These are phyloP conservation scores for Drepana arcuata DNA, from an alignment of 1,140 invertebrate genomes.

Conservation along the genomic window DNA sequence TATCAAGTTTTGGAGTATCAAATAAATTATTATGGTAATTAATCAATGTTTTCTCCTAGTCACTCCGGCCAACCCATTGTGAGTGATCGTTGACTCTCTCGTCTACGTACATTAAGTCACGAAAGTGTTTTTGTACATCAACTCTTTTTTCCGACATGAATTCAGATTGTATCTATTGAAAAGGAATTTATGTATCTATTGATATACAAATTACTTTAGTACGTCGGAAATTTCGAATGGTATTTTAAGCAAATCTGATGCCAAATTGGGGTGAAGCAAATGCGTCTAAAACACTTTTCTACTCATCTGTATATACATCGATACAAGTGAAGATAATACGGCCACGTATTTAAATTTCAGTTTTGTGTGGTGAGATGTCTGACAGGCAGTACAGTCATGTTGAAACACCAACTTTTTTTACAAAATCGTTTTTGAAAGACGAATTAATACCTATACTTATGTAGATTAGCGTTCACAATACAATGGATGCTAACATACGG, in stretches of 20 bases:
- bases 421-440: slow-evolving; percentile 59
- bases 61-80: slow-evolving; percentile 60
- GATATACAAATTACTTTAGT: slow-evolving; percentile 7
- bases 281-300: too few species aligned
- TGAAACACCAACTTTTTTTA: slow-evolving; percentile 53
- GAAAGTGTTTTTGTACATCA: slow-evolving; percentile 41
- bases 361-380: too few species aligned
- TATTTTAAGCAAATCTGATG: too few species aligned
- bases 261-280: too few species aligned
- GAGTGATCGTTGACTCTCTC: slow-evolving; percentile 63
- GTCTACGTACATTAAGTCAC: slow-evolving; percentile 23
- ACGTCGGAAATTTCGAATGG: slow-evolving; percentile 4
- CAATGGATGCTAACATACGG: slow-evolving; percentile 62
- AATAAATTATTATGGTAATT: slow-evolving; percentile 73
- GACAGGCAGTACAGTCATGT: too few species aligned
- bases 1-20: slow-evolving; percentile 71
- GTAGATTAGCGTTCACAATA: slow-evolving; percentile 61
- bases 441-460: slow-evolving; percentile 70
- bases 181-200: slow-evolving; percentile 21
- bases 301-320: slow-evolving; percentile 12
- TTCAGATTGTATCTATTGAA: slow-evolving; percentile 40
- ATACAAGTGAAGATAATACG: too few species aligned
- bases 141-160: slow-evolving; percentile 32
- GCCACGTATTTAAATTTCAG: too few species aligned
- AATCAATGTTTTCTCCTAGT: slow-evolving; percentile 71